Base-by-base conservation (phyloP, 2,888 invertebrate species). In the Leptogaster cylindrica region DNA sequence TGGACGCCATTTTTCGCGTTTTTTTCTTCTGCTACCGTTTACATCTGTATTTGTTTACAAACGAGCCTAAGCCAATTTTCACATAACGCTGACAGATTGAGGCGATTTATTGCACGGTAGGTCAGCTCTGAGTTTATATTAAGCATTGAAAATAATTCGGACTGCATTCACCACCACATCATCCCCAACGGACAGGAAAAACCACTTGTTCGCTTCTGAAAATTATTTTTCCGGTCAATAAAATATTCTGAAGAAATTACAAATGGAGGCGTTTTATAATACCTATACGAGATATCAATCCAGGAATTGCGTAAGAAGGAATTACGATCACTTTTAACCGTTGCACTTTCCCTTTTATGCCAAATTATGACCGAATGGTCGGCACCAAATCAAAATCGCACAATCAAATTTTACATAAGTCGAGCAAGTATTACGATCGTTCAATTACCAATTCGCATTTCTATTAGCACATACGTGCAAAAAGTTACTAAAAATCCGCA, bases 61-160 rank as follows among this genome's bases (percentile, higher is more conserved):
- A 36, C 41, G 41, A 41, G 44, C 61, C 28, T 44, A 44, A 44
- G 44, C 61, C 61, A 61, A 44, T 44, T 61, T 61, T 61, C 41
- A 61, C 16, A 28, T 28, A 61, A 61, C 61, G 27, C 41, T 41
- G 27, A 27, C 61, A 61, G 28, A 61, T 41, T 12, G 28, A n/a
- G n/a, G 31, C 41, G 44, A 61, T 61, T 61, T 61, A 61, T 61
- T 61, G 61, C 61, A 61, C 44, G 27, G 44, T 31, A 61, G 41
- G 44, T 44, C 44, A 44, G 44, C 61, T 44, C 27, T 41, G 61
- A 27, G 14, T n/a, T 18, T 44, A 44, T 16, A 44, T 61, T 61
- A 61, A 61, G 61, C 27, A 18, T 10, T 16, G 28, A 12, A 61
- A 27, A 44, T 41, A 39, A 44, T 44, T 61, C n/a, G 61, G 23